phyloP scores from a whole-genome alignment of 2,113 vertebrate genomes.

The Fukomys damarensis region DNA sequence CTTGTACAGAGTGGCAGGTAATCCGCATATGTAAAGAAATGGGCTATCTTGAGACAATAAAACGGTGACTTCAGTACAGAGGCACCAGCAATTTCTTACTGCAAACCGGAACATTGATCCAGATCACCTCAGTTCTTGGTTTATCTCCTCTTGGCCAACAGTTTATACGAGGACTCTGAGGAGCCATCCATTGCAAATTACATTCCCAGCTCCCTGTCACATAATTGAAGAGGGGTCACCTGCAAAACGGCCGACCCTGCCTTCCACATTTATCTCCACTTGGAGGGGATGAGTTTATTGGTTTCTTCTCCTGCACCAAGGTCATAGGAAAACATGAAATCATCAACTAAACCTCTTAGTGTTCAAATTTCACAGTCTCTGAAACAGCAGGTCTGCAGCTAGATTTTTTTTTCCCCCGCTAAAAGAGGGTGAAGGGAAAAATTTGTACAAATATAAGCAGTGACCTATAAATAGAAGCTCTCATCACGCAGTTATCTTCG shows the following conservation, averaged over 20 bases:
- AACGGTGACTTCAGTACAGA: not conserved
- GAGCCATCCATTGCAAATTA: not conserved
- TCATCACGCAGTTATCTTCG: not conserved
- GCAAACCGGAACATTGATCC: not conserved
- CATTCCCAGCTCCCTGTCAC: slow-evolving; percentile 18
- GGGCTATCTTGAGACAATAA: not conserved
- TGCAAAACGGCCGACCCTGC: slow-evolving; percentile 43
- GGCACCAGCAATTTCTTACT: not conserved
- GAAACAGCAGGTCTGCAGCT: slow-evolving; percentile 58
- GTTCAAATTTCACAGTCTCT: slow-evolving; percentile 70
- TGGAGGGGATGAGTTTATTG: slow-evolving; percentile 48
- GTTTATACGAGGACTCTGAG: not conserved
- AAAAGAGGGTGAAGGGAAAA: slow-evolving; percentile 62
- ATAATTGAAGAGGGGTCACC: slow-evolving; percentile 66
- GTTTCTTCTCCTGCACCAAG: slow-evolving; percentile 78
- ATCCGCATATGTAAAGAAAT: not conserved
- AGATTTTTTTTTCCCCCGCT: slow-evolving; percentile 57
- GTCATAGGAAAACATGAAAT: slow-evolving; percentile 76
- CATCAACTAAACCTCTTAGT: slow-evolving; percentile 42
- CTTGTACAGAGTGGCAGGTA: not conserved
- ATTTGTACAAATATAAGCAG: slow-evolving; percentile 27
- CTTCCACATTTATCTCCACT: slow-evolving; percentile 68
- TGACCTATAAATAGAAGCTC: slow-evolving; percentile 56
- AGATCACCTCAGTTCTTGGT: not conserved
- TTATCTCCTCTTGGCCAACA: not conserved